Percentiles rank a stretch among this genome's conserved stretches.
phyloP scores from a whole-genome alignment of 1,140 invertebrate genomes.

The Tetramorium alpestre region DNA sequence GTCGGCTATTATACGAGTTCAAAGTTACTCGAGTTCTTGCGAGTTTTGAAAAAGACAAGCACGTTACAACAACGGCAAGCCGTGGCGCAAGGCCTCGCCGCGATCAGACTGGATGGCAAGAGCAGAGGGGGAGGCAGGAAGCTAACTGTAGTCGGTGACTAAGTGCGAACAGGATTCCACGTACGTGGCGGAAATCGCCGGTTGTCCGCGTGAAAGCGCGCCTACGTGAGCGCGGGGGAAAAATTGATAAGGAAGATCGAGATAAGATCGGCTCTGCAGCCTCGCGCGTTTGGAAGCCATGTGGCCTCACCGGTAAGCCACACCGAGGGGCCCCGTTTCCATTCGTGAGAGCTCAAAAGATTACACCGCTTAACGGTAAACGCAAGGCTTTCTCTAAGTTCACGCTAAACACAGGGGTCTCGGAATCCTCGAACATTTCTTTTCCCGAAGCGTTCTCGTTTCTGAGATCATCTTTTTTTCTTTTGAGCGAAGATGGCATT shows the following conservation, averaged over 20 bases:
- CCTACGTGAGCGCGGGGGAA: background rate
- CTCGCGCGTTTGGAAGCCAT: background rate
- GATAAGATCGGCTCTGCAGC: conserved; percentile 14
- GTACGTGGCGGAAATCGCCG: conserved; percentile 69
- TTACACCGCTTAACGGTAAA: conserved; percentile 44
- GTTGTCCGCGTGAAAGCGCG: conserved; percentile 32
- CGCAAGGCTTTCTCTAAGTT: conserved; percentile 3
- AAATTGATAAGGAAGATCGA: conserved; percentile 38
- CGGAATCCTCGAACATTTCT: background rate
- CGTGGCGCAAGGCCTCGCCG: conserved; percentile 38
- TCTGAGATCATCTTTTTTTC: background rate
- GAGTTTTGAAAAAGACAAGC: background rate
- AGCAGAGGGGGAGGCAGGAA: conserved; percentile 41
- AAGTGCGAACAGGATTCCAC: conserved; percentile 69
- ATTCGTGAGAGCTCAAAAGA: conserved; percentile 21
- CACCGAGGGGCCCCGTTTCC: background rate
- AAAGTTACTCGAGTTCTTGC: background rate
- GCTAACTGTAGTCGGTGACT: conserved; percentile 74
- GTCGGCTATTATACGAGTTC: background rate
- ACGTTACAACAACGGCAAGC: background rate
- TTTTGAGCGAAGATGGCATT: background rate
- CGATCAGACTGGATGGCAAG: conserved; percentile 64
- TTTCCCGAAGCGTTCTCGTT: background rate
- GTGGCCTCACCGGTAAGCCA: background rate
- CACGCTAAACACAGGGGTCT: conserved; percentile 12